Evolutionary conservation across 1,140 invertebrate genomes (phyloP).

Genomic region (Mycetomoellerius zeteki): DNA sequence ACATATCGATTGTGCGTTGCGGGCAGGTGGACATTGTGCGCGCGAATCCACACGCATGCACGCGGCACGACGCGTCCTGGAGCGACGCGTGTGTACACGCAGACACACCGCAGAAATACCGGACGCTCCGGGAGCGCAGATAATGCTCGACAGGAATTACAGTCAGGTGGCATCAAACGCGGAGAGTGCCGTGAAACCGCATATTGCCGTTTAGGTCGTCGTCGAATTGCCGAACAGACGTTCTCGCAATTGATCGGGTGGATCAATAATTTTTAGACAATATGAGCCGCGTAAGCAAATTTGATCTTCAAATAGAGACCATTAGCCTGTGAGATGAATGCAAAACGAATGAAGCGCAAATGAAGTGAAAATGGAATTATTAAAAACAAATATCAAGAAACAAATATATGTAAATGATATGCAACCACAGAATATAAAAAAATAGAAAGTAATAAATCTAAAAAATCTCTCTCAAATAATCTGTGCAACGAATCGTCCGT

Average conservation of each 20-base stretch:
- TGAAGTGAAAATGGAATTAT: background rate
- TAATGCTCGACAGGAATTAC: conserved; percentile 67
- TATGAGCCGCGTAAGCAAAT: background rate
- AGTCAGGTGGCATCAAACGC: conserved; percentile 58
- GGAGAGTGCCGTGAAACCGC: conserved; percentile 12
- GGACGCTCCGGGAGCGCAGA: conserved; percentile 23
- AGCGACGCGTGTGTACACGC: conserved; percentile 9
- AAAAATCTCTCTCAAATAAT: background rate
- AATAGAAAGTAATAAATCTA: background rate
- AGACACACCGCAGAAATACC: conserved; percentile 58
- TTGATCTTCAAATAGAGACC: background rate
- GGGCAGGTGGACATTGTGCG: conserved; percentile 39
- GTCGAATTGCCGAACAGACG: conserved; percentile 7
- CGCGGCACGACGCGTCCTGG: background rate
- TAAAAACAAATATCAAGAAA: too few species aligned
- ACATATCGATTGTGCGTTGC: conserved; percentile 12
- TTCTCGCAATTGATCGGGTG: background rate
- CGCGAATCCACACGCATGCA: conserved; percentile 7
- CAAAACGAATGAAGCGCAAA: background rate
- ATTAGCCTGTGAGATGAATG: background rate
- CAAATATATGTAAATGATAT: background rate
- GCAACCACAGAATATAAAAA: background rate
- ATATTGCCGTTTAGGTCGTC: conserved; percentile 22
- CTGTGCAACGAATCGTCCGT: background rate
- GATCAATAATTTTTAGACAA: background rate